Evolutionary conservation across 1,140 invertebrate species (phyloP).

Genomic region (Drosophila sp.): DNA sequence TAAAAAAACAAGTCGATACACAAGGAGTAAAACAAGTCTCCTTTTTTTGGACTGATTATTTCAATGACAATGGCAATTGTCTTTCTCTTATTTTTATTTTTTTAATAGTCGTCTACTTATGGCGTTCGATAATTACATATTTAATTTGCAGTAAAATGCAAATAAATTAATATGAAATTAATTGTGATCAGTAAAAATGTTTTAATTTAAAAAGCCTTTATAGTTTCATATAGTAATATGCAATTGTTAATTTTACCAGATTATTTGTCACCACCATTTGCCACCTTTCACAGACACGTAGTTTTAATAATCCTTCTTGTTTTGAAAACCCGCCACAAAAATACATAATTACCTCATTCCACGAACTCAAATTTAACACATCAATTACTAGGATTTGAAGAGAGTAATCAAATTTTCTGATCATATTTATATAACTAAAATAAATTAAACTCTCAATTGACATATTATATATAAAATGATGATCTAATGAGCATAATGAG

Average conservation of each 20-base stretch:
- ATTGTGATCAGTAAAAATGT: too few species aligned
- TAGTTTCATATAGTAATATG: too few species aligned
- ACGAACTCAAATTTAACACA: constrained; percentile 37
- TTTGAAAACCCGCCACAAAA: constrained; percentile 52
- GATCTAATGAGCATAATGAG: neutral
- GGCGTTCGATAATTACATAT: too few species aligned
- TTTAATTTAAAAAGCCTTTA: too few species aligned
- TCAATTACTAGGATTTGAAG: constrained; percentile 16
- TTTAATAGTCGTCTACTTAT: too few species aligned
- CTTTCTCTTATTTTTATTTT: too few species aligned
- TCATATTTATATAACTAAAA: neutral
- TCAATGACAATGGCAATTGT: too few species aligned
- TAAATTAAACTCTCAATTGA: neutral
- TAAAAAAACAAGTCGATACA: neutral
- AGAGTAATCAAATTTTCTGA: neutral
- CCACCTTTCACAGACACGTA: constrained; percentile 28
- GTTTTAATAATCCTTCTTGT: constrained; percentile 48
- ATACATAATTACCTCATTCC: constrained; percentile 48
- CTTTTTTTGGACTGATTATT: neutral
- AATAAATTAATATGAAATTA: too few species aligned
- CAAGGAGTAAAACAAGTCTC: neutral
- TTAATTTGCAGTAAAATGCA: too few species aligned
- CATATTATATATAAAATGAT: neutral
- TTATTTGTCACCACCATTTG: too few species aligned
- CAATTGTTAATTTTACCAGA: too few species aligned